Evolutionary conservation across 2,888 invertebrate genomes (phyloP), one percentile per base, ranked within the genome.

Genomic region (Cryptocheilus praepositus): DNA sequence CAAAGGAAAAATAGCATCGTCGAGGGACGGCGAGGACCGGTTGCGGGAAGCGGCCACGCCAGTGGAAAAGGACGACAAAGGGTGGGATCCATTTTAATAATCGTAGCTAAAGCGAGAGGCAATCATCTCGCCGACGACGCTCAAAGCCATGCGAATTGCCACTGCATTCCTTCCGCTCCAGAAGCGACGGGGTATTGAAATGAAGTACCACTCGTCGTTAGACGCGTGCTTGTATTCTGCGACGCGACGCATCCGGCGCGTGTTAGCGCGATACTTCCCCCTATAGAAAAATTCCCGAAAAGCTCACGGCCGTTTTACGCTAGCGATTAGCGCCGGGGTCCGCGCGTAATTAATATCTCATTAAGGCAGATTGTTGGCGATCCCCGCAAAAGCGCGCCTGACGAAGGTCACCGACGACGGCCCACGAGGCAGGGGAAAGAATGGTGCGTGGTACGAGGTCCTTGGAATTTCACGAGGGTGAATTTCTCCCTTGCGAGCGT

Each of bases 31-130:
- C 36, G 53, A 21, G 43, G 51, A 19, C 22, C 2, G 16, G 25
- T 21, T n/a, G 36, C 19, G 51, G 16, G 53, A 21, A 36, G 7
- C n/a, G n/a, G n/a, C n/a, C n/a, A n/a, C n/a, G n/a, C n/a, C n/a
- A n/a, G n/a, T n/a, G n/a, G n/a, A n/a, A n/a, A n/a, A 43, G 28
- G 49, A 22, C 22, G 53, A 62, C 71, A 62, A 71, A 61, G 67
- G 71, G 73, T 71, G 70, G 36, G 36, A 36, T 36, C 36, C 70
- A 72, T 81, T 83, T 81, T 80, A 81, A 81, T 82, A 82, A 83
- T 81, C 81, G 67, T 43, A 62, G 67, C 67, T 64, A 64, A 75
- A 81, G 77, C 70, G 72, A 67, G 67, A 65, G 65, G 65, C 72
- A 60, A 66, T 28, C 66, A 66, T 61, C 71, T 11, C 52, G 21